Base-by-base conservation (phyloP, 2,797 vertebrate species). In the Alfaro cultratus region DNA sequence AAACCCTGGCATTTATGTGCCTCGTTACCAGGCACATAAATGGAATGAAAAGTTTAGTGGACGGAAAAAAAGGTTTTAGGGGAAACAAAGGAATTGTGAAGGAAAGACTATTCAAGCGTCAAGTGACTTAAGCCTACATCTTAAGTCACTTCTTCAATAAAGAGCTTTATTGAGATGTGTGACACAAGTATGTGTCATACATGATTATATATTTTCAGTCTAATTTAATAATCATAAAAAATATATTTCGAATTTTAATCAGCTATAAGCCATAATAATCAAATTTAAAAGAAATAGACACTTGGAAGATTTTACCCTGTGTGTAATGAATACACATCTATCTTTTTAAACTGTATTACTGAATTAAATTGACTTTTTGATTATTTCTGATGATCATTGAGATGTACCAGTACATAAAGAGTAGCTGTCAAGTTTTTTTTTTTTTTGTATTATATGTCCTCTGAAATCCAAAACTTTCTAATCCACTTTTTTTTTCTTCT, bases 341-440 rank as follows among this genome's bases (percentile, higher is more conserved):
- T 13, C 16, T 13, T 70, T 43, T 70, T 43, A 23, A 71, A 71
- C 68, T 8, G 43, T 9, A 46, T n/a, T 29, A 29, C 68, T 45
- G 43, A 18, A 71, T 18, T 29, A 16, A 71, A 46, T 10, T 8
- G 3, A 41, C 39, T n/a, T 70, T 70, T 43, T 70, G 39, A 70
- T 43, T 41, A 70, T 46, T 71, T 46, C n/a, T 71, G 26, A 29
- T 16, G 13, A 29, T 71, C 26, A 71, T 46, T 45, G 68, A 71
- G 68, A 71, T 71, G 43, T 1, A 71, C 26, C 43, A 46, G 26
- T 16, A 71, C 68, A 71, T 71, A 26, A 71, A 45, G 10, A 81
- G 86, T 67, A 78, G 82, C 76, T 36, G 51, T 82, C 77, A 57
- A 86, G 85, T 81, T 80, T 90, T 89, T 84, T 29, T 64, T 84